Conservation (phyloP, 1,140 invertebrate genomes). For the Chrysomallon squamiferum region DNA sequence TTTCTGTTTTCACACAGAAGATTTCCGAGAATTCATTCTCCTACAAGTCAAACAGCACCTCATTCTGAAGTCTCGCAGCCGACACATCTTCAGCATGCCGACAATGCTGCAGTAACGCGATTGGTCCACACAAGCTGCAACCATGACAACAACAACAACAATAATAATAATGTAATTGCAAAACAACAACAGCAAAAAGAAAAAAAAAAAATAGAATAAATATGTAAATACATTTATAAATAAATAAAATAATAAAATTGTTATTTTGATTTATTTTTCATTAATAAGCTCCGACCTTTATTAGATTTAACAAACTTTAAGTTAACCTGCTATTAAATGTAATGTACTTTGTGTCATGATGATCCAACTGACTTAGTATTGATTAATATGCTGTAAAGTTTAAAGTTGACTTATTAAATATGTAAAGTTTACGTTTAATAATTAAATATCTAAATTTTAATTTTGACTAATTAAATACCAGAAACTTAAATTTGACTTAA, state of each 20-base stretch:
- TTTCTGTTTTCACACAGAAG: too few species aligned
- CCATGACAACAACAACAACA: background rate
- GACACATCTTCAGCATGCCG: slow-evolving; percentile 38
- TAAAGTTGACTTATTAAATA: background rate
- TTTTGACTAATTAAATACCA: background rate
- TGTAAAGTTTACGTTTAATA: background rate
- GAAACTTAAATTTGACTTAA: background rate
- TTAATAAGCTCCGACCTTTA: too few species aligned
- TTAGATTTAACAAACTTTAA: too few species aligned
- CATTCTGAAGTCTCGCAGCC: slow-evolving; percentile 27
- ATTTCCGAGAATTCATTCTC: background rate
- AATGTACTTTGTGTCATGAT: too few species aligned
- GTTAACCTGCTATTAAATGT: too few species aligned
- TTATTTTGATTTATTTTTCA: too few species aligned
- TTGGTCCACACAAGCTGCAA: slow-evolving; percentile 32
- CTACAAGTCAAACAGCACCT: slow-evolving; percentile 23
- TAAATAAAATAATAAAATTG: background rate
- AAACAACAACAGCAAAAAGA: too few species aligned
- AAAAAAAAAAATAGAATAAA: too few species aligned
- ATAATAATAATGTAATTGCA: too few species aligned
- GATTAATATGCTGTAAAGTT: too few species aligned
- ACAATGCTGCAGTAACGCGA: slow-evolving; percentile 32
- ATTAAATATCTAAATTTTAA: background rate
- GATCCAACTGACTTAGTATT: too few species aligned
- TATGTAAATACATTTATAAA: too few species aligned